Base-by-base conservation (phyloP, 2,797 vertebrate genomes). In the Chelidonichthys spinosus region DNA sequence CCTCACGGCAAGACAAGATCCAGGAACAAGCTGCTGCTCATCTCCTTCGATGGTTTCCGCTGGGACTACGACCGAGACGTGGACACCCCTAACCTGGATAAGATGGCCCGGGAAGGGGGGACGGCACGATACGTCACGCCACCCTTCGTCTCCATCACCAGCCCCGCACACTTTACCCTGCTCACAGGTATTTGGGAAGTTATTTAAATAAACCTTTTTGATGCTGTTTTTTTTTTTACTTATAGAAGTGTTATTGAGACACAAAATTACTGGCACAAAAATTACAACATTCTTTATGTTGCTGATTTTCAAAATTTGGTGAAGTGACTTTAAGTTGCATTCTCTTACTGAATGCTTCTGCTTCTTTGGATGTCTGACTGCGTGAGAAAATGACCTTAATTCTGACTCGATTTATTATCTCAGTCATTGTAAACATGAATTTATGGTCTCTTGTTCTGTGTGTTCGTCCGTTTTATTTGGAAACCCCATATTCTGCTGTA, bases 61-160 rank as follows among this genome's bases (percentile, higher is more conserved):
- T 98, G 96, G 97, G 44, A 97, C 88, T 97, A 97, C 0, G 97
- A 97, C 84, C 91, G 92, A 72, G 95, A 97, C 0, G 96, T 97
- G 83, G 87, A 96, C 49, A 97, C 96, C 17, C 96, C 96, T 42
- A 83, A 95, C 80, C 89, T 98, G 36, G 94, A 97, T 1, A 2
- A 74, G 0, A 96, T 97, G 96, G 94, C 92, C 0, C 69, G 1
- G 0, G 94, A 95, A 0, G 96, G 96, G 0, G 95, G 96, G 42
- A 97, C 95, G 71, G 97, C 97, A 0, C 65, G 7, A 9, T 93
- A 96, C 56, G 94, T 97, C 86, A 96, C 92, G 0, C 97, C 96
- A 0, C 36, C 96, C 9, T 97, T 93, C 25, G 1, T 96, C 89
- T 96, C 96, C 79, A 72, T 96, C 75, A 97, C 96, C 71, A 96